These are phyloP conservation scores for Tragelaphus imberbis DNA, from an alignment of 2,113 vertebrate species.

Conservation along the genomic window DNA sequence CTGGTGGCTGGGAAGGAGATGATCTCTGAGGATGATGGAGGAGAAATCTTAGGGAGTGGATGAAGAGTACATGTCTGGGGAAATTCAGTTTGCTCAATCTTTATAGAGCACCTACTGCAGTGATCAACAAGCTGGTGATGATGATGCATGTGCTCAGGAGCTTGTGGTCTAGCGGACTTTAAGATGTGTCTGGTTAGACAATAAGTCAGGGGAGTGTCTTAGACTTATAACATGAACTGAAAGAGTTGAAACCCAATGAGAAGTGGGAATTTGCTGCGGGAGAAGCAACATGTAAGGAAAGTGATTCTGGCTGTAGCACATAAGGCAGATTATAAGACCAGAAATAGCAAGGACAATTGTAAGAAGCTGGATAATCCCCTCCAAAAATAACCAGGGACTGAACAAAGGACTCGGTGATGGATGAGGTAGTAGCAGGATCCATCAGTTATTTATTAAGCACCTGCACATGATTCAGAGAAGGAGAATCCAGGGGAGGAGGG, in stretches of 20 bases:
- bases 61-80: not conserved
- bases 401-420: not conserved
- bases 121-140: not conserved
- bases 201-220: not conserved
- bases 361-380: not conserved
- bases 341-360: not conserved
- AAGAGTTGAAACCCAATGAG: conserved; percentile 26
- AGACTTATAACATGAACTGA: not conserved
- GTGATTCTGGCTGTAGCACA: not conserved
- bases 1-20: not conserved
- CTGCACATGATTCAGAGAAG: not conserved
- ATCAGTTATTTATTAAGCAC: not conserved
- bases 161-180: not conserved
- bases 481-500: too few species aligned
- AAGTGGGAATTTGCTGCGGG: not conserved
- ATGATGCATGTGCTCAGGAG: not conserved
- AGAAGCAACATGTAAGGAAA: not conserved
- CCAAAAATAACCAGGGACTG: not conserved
- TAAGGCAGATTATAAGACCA: not conserved
- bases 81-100: not conserved
- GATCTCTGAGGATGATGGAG: not conserved
- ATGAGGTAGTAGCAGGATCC: not conserved
- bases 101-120: not conserved
- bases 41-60: not conserved
- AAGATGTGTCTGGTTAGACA: not conserved